Conservation (phyloP, 2,797 vertebrate genomes). For the Manis crassicaudata region DNA sequence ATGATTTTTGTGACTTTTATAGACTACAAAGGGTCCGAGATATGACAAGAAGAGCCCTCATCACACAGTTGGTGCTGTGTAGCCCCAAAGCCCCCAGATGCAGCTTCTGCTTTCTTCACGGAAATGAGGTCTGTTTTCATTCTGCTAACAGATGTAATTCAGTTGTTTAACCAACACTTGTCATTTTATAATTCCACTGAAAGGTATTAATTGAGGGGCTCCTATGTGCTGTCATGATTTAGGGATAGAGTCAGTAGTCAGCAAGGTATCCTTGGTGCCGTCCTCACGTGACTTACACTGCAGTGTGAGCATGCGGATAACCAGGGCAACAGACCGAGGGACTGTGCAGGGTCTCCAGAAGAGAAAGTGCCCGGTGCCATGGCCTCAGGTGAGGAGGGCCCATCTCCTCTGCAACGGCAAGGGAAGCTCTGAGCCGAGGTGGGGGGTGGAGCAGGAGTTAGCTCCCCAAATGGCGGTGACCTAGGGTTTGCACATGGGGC, state of each 20-base stretch:
- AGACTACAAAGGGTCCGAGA: neutral
- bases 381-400: neutral
- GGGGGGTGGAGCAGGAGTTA: neutral
- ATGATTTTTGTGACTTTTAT: neutral
- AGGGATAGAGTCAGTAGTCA: neutral
- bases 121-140: neutral
- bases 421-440: neutral
- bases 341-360: neutral
- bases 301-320: neutral
- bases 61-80: rapidly evolving
- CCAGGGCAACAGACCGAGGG: neutral
- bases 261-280: too few relatives aligned
- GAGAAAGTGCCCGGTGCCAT: neutral
- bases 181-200: neutral
- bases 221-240: neutral
- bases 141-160: neutral
- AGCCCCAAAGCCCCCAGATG: neutral
- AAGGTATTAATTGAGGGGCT: neutral
- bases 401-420: neutral
- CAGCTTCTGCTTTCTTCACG: neutral
- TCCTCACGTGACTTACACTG: neutral
- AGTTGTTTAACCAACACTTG: neutral
- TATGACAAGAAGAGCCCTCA: neutral
- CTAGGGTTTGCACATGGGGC: too few relatives aligned
- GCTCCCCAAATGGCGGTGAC: too few relatives aligned